These are phyloP conservation scores for Semaprochilodus insignis DNA, from an alignment of 2,797 vertebrate genomes.

Conservation along the genomic window DNA sequence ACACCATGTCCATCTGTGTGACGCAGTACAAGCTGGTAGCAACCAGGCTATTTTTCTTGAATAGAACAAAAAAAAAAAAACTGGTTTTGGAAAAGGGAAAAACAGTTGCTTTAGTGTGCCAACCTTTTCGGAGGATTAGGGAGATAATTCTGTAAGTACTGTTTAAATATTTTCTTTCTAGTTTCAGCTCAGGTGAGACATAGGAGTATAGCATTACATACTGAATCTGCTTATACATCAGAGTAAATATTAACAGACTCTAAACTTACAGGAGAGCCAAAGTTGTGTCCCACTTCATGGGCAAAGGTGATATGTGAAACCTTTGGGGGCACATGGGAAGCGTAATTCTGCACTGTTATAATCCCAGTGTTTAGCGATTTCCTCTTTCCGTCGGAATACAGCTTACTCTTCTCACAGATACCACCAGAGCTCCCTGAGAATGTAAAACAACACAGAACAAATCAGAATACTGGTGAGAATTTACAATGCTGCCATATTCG, in stretches of 20 bases:
- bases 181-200: neutral
- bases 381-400: constrained; percentile 98
- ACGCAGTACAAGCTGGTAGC: neutral
- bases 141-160: too few relatives aligned
- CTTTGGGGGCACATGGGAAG: constrained; percentile 97
- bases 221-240: neutral
- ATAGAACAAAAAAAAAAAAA: too few relatives aligned
- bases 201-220: neutral
- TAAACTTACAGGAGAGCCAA: constrained; percentile 95
- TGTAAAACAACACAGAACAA: neutral
- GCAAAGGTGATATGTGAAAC: constrained; percentile 99
- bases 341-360: constrained; percentile 99
- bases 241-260: neutral
- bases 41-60: neutral
- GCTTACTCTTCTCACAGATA: constrained; percentile 98
- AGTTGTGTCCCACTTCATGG: constrained; percentile 99
- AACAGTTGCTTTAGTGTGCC: too few relatives aligned
- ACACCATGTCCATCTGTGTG: neutral
- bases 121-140: too few relatives aligned
- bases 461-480: neutral
- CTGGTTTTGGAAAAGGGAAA: too few relatives aligned
- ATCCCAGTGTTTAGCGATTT: constrained; percentile 99
- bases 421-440: constrained; percentile 95
- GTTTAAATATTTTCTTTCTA: too few relatives aligned
- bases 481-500: neutral